Evolutionary conservation across 2,888 invertebrate genomes (phyloP), one percentile per base, ranked within the genome.

Genomic region (Polydrusus cervinus): DNA sequence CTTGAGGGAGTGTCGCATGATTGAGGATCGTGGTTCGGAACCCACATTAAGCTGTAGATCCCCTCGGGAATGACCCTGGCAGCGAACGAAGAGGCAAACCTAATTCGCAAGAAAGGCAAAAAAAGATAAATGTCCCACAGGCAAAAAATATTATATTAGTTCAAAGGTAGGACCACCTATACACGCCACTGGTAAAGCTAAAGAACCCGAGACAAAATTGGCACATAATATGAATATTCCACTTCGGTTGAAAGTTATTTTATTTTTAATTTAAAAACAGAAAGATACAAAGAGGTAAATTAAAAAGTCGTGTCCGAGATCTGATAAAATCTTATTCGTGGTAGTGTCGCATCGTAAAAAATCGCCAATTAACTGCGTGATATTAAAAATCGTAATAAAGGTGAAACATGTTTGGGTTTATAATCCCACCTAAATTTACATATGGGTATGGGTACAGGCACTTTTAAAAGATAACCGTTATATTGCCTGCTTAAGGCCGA

Each of bases 391-490:
- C 60, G 53, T 51, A 75, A 65, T 75, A 71, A 74, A 74, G 60
- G 57, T 49, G 66, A 72, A 73, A 73, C 72, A 73, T 74, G 74
- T 74, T 74, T 68, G 16, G 69, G 69, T 53, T 74, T 68, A 74
- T 75, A 70, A 71, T 71, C 65, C 67, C 45, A 60, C 43, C 60
- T 20, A 13, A 70, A 75, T 75, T 70, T 70, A 68, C 75, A 75
- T 75, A 68, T 71, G 53, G 67, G 75, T 43, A 61, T 18, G 11
- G 65, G 74, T 40, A 65, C 1, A 34, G 65, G 57, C 66, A 62
- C 49, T 67, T 75, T 71, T 30, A 51, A 74, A 74, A 64, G 68
- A 71, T 64, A 64, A 76, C 76, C 76, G 76, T 76, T 76, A 76
- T 76, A 69, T 30, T 67, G 16, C 71, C 68, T 53, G 51, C 57